Conservation (phyloP, 2,888 invertebrate genomes). For the Hemistola chrysoprasaria region DNA sequence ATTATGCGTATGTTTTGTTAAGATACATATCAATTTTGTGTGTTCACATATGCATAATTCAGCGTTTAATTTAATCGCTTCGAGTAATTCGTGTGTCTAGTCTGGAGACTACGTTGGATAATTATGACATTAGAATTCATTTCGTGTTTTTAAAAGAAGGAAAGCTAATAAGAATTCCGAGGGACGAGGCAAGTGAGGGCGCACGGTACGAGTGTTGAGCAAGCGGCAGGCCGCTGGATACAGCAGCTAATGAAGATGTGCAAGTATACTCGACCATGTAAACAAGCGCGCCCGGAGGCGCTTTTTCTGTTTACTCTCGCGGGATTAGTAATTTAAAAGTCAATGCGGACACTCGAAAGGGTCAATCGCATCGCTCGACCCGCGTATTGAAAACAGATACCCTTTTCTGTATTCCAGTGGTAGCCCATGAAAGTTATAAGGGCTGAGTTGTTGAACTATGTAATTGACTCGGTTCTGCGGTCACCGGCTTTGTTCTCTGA, state of each 20-base stretch:
- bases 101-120: conserved; percentile 31
- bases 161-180: conserved; percentile 44
- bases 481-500: conserved; percentile 77
- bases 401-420: conserved; percentile 81
- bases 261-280: conserved; percentile 76
- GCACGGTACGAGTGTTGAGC: conserved; percentile 57
- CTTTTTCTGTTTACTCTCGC: conserved; percentile 74
- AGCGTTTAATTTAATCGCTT: conserved; percentile 45
- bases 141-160: conserved; percentile 42
- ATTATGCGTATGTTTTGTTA: conserved; percentile 58
- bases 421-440: conserved; percentile 80
- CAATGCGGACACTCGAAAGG: conserved; percentile 81
- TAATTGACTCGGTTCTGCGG: conserved; percentile 82
- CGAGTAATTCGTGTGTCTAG: conserved; percentile 37
- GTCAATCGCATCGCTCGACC: conserved; percentile 75
- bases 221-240: conserved; percentile 56
- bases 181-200: conserved; percentile 29
- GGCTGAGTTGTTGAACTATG: conserved; percentile 82
- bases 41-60: conserved; percentile 49
- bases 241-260: conserved; percentile 75
- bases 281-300: conserved; percentile 67
- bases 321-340: conserved; percentile 83
- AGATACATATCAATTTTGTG: conserved; percentile 59
- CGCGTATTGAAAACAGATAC: conserved; percentile 80
- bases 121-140: conserved; percentile 41